Evolutionary conservation across 1,140 invertebrate species (phyloP).

Genomic region (Chelonus insularis): DNA sequence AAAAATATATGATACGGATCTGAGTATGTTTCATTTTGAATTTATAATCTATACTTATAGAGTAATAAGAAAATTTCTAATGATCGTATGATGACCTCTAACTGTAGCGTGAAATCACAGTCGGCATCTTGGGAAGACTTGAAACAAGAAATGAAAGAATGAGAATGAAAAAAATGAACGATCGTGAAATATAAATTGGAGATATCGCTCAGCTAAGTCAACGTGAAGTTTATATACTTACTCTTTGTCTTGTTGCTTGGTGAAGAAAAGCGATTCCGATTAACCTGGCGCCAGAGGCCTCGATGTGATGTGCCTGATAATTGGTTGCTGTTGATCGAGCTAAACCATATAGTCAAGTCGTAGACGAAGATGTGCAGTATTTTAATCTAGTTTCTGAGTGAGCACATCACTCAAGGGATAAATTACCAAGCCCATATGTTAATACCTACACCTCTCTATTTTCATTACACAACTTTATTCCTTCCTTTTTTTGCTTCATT

Average conservation of each 20-base stretch:
- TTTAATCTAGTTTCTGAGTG: not conserved
- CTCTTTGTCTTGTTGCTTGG: conserved; percentile 33
- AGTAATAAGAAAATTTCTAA: not conserved
- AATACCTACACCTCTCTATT: not conserved
- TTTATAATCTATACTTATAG: no score
- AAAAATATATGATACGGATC: no score
- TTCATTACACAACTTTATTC: not conserved
- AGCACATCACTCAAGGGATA: no score
- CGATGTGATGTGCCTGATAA: conserved; percentile 55
- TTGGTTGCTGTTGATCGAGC: conserved; percentile 45
- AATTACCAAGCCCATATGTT: no score
- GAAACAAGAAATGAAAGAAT: not conserved
- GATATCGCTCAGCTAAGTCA: conserved; percentile 12
- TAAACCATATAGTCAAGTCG: not conserved
- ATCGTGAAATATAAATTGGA: conserved; percentile 23
- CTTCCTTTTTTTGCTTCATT: no score
- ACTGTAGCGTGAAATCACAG: conserved; percentile 30
- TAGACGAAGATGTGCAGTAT: not conserved
- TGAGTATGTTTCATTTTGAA: no score
- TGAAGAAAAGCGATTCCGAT: conserved; percentile 56
- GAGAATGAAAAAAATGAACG: conserved; percentile 5
- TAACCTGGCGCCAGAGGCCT: conserved; percentile 52
- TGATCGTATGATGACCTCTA: not conserved
- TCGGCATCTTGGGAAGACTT: conserved; percentile 26
- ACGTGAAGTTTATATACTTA: not conserved